A percentile compares a stretch with the other conserved stretches of the same genome.
These are phyloP conservation scores for Pelmatolapia mariae DNA, from an alignment of 2,113 vertebrate species.

Conservation along the genomic window DNA sequence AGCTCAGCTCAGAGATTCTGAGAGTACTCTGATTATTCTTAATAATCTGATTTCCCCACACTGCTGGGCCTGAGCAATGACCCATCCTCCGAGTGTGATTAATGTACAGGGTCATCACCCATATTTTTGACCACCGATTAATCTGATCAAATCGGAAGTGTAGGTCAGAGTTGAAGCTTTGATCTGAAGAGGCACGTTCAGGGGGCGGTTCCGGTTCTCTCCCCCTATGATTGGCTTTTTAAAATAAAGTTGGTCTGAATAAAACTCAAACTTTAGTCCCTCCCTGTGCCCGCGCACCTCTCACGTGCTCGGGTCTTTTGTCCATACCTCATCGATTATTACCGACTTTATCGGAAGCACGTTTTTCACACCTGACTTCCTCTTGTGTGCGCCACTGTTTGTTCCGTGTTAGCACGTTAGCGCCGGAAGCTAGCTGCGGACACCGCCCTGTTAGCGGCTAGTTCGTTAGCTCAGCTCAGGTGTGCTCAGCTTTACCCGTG, in stretches of 20 bases:
- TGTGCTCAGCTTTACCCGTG: background rate
- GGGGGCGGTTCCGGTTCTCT: background rate
- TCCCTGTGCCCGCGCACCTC: too few species aligned
- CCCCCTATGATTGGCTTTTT: background rate
- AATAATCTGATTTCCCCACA: background rate
- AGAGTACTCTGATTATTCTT: background rate
- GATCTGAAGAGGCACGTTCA: background rate
- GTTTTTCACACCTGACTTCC: background rate
- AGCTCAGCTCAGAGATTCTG: background rate
- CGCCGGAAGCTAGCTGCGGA: background rate
- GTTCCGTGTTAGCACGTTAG: background rate
- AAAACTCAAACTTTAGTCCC: background rate
- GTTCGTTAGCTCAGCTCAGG: background rate
- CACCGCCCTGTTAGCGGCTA: constrained; percentile 1
- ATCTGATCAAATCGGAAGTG: background rate
- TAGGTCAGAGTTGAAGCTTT: background rate
- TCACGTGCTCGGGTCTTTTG: background rate
- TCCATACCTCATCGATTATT: background rate
- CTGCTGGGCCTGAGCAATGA: background rate
- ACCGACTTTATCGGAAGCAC: background rate
- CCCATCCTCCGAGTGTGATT: background rate
- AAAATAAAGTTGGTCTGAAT: background rate
- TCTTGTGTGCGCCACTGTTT: background rate
- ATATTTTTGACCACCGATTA: background rate
- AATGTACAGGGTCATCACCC: background rate